Conservation (phyloP, 2,888 invertebrate genomes). For the Seladonia tumulorum region DNA sequence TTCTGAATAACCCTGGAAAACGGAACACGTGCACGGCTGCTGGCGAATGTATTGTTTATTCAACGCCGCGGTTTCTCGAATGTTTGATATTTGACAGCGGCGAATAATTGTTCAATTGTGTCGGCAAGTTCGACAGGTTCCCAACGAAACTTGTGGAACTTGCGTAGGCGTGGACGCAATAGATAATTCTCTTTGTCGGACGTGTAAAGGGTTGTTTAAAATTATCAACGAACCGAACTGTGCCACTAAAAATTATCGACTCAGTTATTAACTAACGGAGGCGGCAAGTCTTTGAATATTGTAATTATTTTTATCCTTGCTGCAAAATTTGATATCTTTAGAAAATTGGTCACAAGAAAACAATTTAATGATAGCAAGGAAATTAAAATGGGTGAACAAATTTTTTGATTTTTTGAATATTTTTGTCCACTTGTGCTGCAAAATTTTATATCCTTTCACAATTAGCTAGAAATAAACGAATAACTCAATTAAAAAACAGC, state of each 20-base stretch:
- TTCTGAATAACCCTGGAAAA: conserved; percentile 1
- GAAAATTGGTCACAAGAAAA: no score
- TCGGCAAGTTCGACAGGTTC: background rate
- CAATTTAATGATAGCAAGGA: no score
- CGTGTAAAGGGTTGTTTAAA: background rate
- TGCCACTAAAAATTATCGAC: background rate
- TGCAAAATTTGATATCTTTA: background rate
- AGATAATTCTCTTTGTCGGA: background rate
- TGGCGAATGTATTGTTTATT: background rate
- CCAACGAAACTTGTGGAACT: background rate
- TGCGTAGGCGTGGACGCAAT: background rate
- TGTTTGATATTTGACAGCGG: background rate
- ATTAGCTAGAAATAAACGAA: no score
- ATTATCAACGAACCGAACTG: background rate
- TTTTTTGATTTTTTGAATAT: no score
- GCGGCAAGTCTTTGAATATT: background rate
- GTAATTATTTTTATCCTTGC: background rate
- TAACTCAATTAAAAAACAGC: no score
- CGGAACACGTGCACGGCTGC: background rate
- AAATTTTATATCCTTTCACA: no score
- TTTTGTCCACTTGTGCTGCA: no score
- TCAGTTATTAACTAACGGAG: background rate
- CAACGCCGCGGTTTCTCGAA: background rate
- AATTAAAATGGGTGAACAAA: no score
- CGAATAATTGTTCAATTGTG: conserved; percentile 5